Conservation (phyloP, 1,140 invertebrate genomes). For the Drosophila repletoides region DNA sequence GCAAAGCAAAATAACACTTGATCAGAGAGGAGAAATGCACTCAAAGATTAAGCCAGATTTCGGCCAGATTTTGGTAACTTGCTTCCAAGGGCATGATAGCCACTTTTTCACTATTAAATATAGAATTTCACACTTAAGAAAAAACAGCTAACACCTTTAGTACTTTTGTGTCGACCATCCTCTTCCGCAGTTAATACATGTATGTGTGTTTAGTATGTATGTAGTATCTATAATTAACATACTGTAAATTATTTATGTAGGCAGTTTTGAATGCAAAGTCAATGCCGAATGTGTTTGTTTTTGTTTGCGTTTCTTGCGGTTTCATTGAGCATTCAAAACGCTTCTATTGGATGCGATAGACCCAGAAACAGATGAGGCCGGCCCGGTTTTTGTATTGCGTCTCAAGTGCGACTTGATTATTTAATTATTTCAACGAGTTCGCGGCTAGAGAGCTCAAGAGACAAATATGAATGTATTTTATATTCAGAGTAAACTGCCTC, state of each 20-base stretch:
- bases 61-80: no score
- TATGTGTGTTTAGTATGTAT: neutral
- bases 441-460: neutral
- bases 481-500: slow-evolving; percentile 9
- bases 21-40: no score
- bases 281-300: slow-evolving; percentile 20
- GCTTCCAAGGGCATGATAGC: no score
- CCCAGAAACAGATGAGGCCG: slow-evolving; percentile 18
- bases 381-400: slow-evolving; percentile 11
- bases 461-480: no score
- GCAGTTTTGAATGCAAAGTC: slow-evolving; percentile 21
- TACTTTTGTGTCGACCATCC: neutral
- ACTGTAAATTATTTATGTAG: slow-evolving; percentile 24
- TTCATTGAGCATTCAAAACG: slow-evolving; percentile 27
- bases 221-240: slow-evolving; percentile 16
- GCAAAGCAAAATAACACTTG: no score
- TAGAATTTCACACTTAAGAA: neutral
- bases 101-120: no score
- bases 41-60: no score
- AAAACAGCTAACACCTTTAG: no score
- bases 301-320: slow-evolving; percentile 6
- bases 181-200: neutral
- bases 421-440: slow-evolving; percentile 1
- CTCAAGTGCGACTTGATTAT: slow-evolving; percentile 6
- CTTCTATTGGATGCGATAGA: slow-evolving; percentile 1